Base-by-base conservation (phyloP, 2,797 vertebrate species). In the Anguilla obscura region DNA sequence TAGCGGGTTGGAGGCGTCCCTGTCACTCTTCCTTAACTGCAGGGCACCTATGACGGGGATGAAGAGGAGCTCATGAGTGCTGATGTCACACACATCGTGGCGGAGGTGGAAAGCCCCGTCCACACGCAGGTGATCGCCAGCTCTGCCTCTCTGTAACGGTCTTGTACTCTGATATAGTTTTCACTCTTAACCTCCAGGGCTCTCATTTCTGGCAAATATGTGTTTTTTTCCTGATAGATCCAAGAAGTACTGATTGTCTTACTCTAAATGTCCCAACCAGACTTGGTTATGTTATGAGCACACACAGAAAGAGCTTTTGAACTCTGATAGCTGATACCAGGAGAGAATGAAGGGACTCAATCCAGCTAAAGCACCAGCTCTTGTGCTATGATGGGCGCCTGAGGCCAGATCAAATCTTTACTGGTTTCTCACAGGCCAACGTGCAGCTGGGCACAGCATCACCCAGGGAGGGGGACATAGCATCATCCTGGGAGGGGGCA, bases 1-100 rank as follows among this genome's bases (percentile, higher is more conserved):
- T 3, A 4, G 7, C 4, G 33, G 36, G 33, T 76, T 40, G 74
- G 18, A 24, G 79, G 79, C 45, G 21, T 82, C 79, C 33, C 3
- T 60, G 14, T 14, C 14, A 52, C 50, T 85, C 84, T 80, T 91
- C 95, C 95, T 96, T 97, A 96, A 92, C 93, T 80, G 56, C 74
- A 7, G 63, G 74, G 84, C 89, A 97, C 96, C 7, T 97, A 96
- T 94, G 95, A 96, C 27, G 96, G 96, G 18, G 95, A 96, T 16
- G 95, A 96, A 66, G 95, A 96, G 87, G 94, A 96, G 45, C 5
- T 94, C 66, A 95, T 97, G 95, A 94, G 94, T 89, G 66, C 91
- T 1, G 91, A 94, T n/a, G 95, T 96, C 89, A 97, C 96, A 12
- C 96, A 97, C 92, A 89, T 97, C 12, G 95, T 97, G 2, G 96